phyloP scores from a whole-genome alignment of 1,140 invertebrate genomes.

The Drosophila kohkoa region DNA sequence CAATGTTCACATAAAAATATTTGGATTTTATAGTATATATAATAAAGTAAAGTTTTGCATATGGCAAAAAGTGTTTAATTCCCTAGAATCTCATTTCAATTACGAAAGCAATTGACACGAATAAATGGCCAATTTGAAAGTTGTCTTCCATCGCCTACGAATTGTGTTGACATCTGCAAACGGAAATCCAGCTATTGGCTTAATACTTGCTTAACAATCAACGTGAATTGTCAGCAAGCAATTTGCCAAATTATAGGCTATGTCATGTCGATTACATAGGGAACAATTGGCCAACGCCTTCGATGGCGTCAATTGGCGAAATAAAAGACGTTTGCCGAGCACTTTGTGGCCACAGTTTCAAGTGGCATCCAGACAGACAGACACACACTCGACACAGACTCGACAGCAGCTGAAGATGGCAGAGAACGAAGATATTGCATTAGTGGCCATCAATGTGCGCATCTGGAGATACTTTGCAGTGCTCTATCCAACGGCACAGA shows the following conservation, averaged over 20 bases:
- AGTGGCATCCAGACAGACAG: conserved; percentile 43
- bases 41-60: background rate
- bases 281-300: conserved; percentile 38
- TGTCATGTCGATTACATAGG: conserved; percentile 30
- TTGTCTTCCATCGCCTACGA: background rate
- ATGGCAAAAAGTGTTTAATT: background rate
- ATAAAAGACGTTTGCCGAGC: conserved; percentile 74
- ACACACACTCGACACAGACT: background rate
- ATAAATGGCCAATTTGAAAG: conserved; percentile 15
- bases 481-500: conserved; percentile 53
- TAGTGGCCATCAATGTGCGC: conserved; percentile 73
- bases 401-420: conserved; percentile 8
- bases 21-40: no score
- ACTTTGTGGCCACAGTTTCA: conserved; percentile 64
- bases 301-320: conserved; percentile 51
- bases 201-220: conserved; percentile 14
- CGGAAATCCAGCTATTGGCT: background rate
- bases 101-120: background rate
- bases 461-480: conserved; percentile 68
- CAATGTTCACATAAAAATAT: no score
- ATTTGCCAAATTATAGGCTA: conserved; percentile 77
- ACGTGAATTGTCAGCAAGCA: conserved; percentile 47
- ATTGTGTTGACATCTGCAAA: conserved; percentile 8
- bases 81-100: background rate
- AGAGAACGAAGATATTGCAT: conserved; percentile 59